Evolutionary conservation across 2,113 vertebrate genomes (phyloP), one percentile per base, ranked within the genome.

Genomic region (Electrona antarctica): DNA sequence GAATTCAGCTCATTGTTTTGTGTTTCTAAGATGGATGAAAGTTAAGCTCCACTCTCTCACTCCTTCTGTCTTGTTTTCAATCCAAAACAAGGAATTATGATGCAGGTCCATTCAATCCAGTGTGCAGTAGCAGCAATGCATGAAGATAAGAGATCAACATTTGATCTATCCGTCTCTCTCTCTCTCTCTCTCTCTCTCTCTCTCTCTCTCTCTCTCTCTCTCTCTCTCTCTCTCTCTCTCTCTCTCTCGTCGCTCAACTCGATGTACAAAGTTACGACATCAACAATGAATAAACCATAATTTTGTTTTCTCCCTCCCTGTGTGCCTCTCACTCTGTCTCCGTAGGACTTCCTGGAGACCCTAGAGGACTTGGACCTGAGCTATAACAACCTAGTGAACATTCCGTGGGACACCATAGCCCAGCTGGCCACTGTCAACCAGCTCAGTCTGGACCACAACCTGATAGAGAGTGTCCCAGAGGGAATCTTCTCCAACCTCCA

Each of bases 401-500:
- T 95, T 29, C 93, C 94, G 8, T 95, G 94, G 94, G 92, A 94
- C 9, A 94, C 94, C 41, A 81, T 95, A 2, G 81, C 82, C 14
- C 74, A 91, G 77, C 85, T 95, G 72, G 89, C 81, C 72, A 94
- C 93, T 66, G 93, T 95, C 64, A 95, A 95, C 89, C 93, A 93
- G 8, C 85, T 95, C 49, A 94, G 93, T 52, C 82, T 95, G 71
- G 94, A 95, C 78, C 94, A 95, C 72, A 95, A 95, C 85, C 91
- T 95, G 28, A 94, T 95, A 6, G 92, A 94, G 73, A 93, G 84
- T 58, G 94, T 95, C 47, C 94, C 94, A 0, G 93, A 94, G 71
- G 94, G 94, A 4, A 94, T 94, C 70, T 95, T 95, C 85, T 94
- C 93, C 64, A 94, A 95, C 82, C 88, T 95, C 70, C 93, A 94